Evolutionary conservation across 2,113 vertebrate genomes (phyloP), one percentile per base, ranked within the genome.

Genomic region (Epinephelus cyanopodus): DNA sequence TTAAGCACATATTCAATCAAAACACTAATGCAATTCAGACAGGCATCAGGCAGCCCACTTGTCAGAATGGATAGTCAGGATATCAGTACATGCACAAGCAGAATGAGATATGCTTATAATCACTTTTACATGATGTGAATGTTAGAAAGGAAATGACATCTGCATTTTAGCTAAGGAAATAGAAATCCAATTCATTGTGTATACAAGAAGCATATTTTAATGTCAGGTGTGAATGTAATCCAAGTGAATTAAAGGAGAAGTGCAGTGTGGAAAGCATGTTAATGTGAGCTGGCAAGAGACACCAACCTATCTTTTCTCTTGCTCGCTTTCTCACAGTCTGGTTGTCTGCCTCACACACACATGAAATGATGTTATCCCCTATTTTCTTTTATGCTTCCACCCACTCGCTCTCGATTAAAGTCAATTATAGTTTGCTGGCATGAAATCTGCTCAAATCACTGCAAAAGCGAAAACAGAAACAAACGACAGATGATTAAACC

Each of bases 181-280:
- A 23, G n/a, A 74, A 79, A 77, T 79, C 52, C 23, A 53, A 77
- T 80, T 77, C 14, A 58, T 60, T 65, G 64, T 62, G 72, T 70
- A 18, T 42, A 68, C 39, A 68, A 19, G 42, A 76, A 25, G 18
- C 52, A 37, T 64, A 48, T 74, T 77, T 76, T 48, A 39, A 79
- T 65, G 60, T 65, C 53, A 82, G 68, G 60, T 75, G 53, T 72
- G 60, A 75, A 65, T 81, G 72, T 77, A 81, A 82, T 80, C 63
- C 62, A 33, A 58, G 70, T 64, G 15, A 84, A 80, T 29, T 62
- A 56, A 58, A 73, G 62, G 48, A 53, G 52, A 75, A 18, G 33
- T 1, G 1, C 47, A 66, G 57, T 45, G 66, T 39, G 45, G 45
- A 56, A 61, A 66, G 77, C 39, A 63, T 79, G 52, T 69, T 67